phyloP scores from a whole-genome alignment of 2,888 invertebrate genomes.

The Chalcosyrphus nemorum region DNA sequence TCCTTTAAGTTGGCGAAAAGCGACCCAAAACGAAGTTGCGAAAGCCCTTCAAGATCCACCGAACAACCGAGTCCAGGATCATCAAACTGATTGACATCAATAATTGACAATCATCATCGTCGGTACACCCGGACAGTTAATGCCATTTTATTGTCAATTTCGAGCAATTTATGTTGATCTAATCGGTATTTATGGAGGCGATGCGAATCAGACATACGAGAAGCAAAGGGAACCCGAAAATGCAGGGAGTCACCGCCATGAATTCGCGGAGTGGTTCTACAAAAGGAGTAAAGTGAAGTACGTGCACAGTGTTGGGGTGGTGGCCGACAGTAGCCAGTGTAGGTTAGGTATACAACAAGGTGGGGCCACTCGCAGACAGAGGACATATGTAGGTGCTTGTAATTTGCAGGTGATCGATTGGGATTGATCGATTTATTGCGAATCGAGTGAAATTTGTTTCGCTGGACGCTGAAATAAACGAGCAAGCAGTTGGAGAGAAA shows the following conservation, averaged over 20 bases:
- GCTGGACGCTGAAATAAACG: slow-evolving; percentile 13
- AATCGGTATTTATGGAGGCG: slow-evolving; percentile 73
- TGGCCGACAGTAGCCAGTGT: slow-evolving; percentile 27
- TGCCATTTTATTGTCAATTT: slow-evolving; percentile 74
- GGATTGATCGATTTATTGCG: slow-evolving; percentile 69
- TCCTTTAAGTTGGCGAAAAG: background rate
- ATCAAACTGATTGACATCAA: slow-evolving; percentile 71
- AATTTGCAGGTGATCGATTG: slow-evolving; percentile 73
- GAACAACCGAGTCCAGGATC: slow-evolving; percentile 43
- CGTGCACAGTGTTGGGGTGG: slow-evolving; percentile 44
- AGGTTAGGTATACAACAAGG: slow-evolving; percentile 24
- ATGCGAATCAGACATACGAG: slow-evolving; percentile 50
- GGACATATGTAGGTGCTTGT: slow-evolving; percentile 71
- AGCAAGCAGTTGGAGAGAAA: background rate
- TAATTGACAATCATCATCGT: slow-evolving; percentile 73
- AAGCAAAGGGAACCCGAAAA: slow-evolving; percentile 49
- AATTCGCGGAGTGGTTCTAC: background rate
- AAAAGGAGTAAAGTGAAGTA: background rate
- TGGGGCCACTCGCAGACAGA: slow-evolving; percentile 66
- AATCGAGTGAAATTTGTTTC: slow-evolving; percentile 56
- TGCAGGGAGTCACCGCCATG: slow-evolving; percentile 9
- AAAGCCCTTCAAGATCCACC: background rate
- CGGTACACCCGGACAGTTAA: slow-evolving; percentile 72
- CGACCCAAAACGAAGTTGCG: slow-evolving; percentile 4
- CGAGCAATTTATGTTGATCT: slow-evolving; percentile 74